Conservation (phyloP, 2,113 vertebrate species). For the Pycnonotus jocosus region DNA sequence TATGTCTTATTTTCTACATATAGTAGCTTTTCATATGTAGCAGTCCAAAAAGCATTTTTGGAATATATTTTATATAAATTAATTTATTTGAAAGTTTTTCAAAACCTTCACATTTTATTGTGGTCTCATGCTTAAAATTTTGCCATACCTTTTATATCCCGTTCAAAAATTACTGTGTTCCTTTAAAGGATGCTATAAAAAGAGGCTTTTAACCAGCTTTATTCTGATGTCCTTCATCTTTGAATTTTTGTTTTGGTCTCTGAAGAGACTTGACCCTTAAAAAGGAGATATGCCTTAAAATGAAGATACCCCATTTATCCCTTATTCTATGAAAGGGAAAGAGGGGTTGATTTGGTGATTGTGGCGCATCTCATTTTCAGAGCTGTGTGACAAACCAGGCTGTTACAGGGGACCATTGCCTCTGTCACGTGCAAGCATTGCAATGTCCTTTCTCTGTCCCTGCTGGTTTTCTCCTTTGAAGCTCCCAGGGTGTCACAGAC, state of each 20-base stretch:
- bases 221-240: neutral
- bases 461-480: neutral
- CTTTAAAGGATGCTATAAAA: neutral
- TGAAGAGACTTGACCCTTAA: neutral
- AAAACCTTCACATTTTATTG: neutral
- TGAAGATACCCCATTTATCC: neutral
- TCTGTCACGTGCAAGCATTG: fast-evolving
- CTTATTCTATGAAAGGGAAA: neutral
- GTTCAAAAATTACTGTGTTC: neutral
- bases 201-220: neutral
- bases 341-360: neutral
- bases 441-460: neutral
- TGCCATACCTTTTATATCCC: neutral
- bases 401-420: neutral
- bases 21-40: neutral
- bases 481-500: neutral
- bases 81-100: neutral
- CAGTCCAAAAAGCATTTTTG: neutral
- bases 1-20: neutral
- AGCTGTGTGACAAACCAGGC: neutral
- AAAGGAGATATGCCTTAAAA: neutral
- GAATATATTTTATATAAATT: neutral
- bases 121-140: neutral
- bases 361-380: neutral
- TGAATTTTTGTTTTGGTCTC: neutral